Evolutionary conservation across 2,888 invertebrate species (phyloP).

Genomic region (Siphonodentalium dalli): DNA sequence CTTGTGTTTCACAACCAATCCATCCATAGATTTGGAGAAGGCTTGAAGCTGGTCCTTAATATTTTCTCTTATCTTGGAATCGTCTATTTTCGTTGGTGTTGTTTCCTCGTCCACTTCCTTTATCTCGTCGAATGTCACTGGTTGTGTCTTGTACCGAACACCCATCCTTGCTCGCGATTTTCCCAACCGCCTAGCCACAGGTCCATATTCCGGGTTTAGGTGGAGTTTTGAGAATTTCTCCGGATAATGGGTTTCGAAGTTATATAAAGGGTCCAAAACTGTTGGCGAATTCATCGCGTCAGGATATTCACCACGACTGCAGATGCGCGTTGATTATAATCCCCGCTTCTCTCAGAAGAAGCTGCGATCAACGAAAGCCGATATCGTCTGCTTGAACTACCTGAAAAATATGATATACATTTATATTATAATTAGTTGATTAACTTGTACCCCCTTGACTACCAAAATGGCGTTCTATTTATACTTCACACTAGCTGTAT

Average conservation of each 20-base stretch:
- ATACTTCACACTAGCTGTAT: no score
- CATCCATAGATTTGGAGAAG: conserved; percentile 63
- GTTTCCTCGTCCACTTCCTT: conserved; percentile 75
- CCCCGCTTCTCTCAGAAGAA: no score
- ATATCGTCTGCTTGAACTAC: no score
- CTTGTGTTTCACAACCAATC: conserved; percentile 46
- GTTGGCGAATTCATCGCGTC: no score
- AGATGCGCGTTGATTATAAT: no score
- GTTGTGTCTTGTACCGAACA: conserved; percentile 73
- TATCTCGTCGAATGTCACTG: conserved; percentile 80
- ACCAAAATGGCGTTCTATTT: no score
- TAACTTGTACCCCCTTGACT: no score
- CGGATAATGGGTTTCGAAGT: conserved; percentile 75
- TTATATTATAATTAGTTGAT: no score
- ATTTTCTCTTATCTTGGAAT: conserved; percentile 22
- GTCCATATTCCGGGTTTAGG: conserved; percentile 56
- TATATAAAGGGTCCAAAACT: conserved; percentile 61
- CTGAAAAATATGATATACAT: no score
- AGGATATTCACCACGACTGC: no score
- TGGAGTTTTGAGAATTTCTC: conserved; percentile 74
- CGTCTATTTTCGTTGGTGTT: conserved; percentile 35
- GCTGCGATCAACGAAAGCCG: no score
- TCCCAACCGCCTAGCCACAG: conserved; percentile 68
- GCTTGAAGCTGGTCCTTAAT: conserved; percentile 50
- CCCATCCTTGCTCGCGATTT: conserved; percentile 68